Base-by-base conservation (phyloP, 2,113 vertebrate species). In the Myocastor coypus region DNA sequence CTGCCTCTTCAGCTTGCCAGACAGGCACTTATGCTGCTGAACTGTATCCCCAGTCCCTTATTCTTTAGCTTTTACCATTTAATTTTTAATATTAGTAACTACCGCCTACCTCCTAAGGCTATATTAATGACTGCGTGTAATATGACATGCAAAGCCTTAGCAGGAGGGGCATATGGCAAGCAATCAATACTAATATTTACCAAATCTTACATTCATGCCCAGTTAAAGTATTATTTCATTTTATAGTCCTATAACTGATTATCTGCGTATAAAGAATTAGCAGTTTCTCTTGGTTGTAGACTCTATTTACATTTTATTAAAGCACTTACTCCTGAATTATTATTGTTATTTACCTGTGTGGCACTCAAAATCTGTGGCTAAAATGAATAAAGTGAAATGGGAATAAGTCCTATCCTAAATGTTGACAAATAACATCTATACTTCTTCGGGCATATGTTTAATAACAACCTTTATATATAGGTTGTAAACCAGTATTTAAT, bases 351-450 rank as follows among this genome's bases (percentile, higher is more conserved):
- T 52, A 84, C 46, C 46, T 59, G n/a, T 1, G 55, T 30, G 22
- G 68, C 26, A 55, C 30, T 20, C 16, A 83, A 88, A 88, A 84
- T 30, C 80, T 84, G 52, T 32, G 11, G 78, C 14, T 78, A 80
- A 69, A 92, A 22, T 52, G 30, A 94, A 64, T 73, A 81, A 80
- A 89, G 24, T 61, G 52, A 42, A 83, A 94, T 55, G 34, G 34
- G 22, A 94, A 81, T 19, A 69, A 96, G 83, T 5, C 57, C 14
- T 92, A 80, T 34, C 32, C 34, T 85, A 81, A 77, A 84, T 77
- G 19, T 32, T 94, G 81, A 73, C 68, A 71, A 73, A 22, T 32
- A 89, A 46, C 22, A 83, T 40, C 66, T 77, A 32, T 84, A 30
- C 4, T 68, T 88, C 87, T 87, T 77, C 66, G 42, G 32, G 89